These are phyloP conservation scores for Ciconia boyciana DNA, from an alignment of 2,113 vertebrate genomes.

Conservation along the genomic window DNA sequence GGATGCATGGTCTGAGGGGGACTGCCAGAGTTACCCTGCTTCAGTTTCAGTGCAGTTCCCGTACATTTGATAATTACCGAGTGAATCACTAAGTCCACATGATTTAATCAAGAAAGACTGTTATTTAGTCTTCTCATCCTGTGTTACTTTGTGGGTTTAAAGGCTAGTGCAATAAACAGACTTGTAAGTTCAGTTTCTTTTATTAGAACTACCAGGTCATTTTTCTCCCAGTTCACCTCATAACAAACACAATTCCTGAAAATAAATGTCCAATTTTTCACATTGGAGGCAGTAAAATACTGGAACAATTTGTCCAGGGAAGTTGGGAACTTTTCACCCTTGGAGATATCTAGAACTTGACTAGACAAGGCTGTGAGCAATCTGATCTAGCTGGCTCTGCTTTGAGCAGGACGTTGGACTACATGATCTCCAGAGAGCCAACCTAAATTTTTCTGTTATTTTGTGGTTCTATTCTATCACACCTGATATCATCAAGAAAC, in stretches of 20 bases:
- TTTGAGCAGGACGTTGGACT: neutral
- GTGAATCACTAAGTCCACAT: neutral
- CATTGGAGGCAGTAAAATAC: neutral
- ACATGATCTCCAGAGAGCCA: neutral
- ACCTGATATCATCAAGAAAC: neutral
- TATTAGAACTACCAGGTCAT: neutral
- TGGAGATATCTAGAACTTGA: neutral
- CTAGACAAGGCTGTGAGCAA: neutral
- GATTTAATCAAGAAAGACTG: neutral
- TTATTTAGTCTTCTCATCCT: neutral
- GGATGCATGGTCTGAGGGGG: neutral
- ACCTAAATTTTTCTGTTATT: neutral
- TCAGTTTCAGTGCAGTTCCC: neutral
- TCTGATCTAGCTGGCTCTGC: neutral
- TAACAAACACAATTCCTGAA: neutral
- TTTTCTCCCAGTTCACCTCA: neutral
- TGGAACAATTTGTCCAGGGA: neutral
- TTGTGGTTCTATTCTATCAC: neutral
- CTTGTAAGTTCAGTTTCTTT: neutral
- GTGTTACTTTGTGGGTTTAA: neutral
- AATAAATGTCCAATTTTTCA: neutral
- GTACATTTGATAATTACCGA: neutral
- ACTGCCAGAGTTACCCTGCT: neutral
- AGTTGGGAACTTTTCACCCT: neutral
- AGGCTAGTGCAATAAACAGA: neutral